Percentiles rank a stretch among this genome's conserved stretches.
phyloP scores from a whole-genome alignment of 2,113 vertebrate genomes.

The Leptosomus discolor region DNA sequence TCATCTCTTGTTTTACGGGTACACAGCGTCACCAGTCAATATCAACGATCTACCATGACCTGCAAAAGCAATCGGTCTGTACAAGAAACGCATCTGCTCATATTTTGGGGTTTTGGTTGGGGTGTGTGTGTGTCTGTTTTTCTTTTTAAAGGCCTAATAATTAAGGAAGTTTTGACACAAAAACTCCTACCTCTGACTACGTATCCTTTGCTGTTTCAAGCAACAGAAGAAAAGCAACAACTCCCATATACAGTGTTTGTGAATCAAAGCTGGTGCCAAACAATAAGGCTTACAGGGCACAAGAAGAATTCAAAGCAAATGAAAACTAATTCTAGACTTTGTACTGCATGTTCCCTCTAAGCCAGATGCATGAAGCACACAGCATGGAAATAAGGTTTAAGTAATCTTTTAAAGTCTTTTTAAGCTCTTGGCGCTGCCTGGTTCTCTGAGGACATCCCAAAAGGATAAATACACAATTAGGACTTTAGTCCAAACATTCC shows the following conservation, averaged over 20 bases:
- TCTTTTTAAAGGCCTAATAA: background rate
- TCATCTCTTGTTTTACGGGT: background rate
- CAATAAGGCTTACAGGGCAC: background rate
- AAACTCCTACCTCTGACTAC: background rate
- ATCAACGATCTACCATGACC: background rate
- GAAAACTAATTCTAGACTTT: conserved; percentile 1
- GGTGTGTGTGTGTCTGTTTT: background rate
- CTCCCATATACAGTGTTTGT: background rate
- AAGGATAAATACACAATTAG: conserved; percentile 56
- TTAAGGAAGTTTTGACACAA: background rate
- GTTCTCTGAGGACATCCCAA: conserved; percentile 45
- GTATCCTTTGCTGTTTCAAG: background rate
- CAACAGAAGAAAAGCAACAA: background rate
- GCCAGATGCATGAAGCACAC: conserved; percentile 23
- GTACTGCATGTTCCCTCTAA: conserved; percentile 25
- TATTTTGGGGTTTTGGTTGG: background rate
- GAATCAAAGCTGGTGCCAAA: conserved; percentile 21
- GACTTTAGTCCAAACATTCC: conserved; percentile 52
- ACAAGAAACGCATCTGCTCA: background rate
- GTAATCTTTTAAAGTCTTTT: conserved; percentile 47
- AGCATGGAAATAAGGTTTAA: conserved; percentile 40
- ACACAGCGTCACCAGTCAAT: background rate
- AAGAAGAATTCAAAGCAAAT: conserved; percentile 46
- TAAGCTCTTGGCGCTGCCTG: conserved; percentile 43
- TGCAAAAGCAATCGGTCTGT: background rate